These are phyloP conservation scores for Microcebus lehilahytsara DNA, from an alignment of 2,113 vertebrate species.

Conservation along the genomic window DNA sequence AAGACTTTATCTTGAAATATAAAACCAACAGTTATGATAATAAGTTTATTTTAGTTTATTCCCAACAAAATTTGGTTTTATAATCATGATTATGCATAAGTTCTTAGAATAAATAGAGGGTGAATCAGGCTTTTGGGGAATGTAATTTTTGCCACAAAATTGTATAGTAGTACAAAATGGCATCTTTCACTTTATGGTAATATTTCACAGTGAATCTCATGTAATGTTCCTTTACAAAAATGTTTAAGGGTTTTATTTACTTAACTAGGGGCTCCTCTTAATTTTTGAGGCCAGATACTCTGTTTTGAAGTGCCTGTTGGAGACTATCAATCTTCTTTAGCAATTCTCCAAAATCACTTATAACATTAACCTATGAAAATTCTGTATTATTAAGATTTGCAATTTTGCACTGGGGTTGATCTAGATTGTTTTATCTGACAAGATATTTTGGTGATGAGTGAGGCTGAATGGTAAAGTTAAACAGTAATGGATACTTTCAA, in stretches of 20 bases:
- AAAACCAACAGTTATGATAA: neutral
- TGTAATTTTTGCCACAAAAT: conserved; percentile 21
- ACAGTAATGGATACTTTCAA: neutral
- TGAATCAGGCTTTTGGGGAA: neutral
- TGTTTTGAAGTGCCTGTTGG: neutral
- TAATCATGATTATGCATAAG: neutral
- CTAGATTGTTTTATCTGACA: neutral
- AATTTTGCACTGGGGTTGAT: neutral
- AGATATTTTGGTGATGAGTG: neutral
- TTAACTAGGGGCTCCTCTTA: neutral
- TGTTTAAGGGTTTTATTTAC: neutral
- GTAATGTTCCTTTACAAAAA: neutral
- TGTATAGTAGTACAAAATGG: neutral
- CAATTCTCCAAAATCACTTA: neutral
- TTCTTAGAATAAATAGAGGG: neutral
- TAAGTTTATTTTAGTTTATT: neutral
- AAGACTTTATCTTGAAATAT: neutral
- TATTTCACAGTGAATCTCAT: neutral
- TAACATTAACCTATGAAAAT: neutral
- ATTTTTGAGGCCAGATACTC: neutral
- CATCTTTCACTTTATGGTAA: neutral
- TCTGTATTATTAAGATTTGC: neutral
- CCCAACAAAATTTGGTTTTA: conserved; percentile 5
- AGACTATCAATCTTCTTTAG: neutral
- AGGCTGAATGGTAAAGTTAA: neutral